Evolutionary conservation across 2,888 invertebrate genomes (phyloP), one percentile per base, ranked within the genome.

Genomic region (Hermaeophaga mercurialis): DNA sequence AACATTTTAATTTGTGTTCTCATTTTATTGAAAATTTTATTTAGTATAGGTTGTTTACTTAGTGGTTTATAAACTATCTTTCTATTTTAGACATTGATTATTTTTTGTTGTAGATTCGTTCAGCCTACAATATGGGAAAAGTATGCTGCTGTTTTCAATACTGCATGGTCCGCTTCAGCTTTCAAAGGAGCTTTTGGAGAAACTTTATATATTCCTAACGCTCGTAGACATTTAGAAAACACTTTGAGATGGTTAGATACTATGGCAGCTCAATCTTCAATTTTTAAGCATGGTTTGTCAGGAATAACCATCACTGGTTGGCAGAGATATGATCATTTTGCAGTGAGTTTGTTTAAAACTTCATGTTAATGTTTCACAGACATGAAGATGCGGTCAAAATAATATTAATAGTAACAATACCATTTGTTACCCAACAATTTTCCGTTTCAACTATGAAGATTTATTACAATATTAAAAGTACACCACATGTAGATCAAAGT

Each of bases 141-240:
- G 64, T 88, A 86, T 65, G 81, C 85, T 0, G 80, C 83, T 11
- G 82, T 87, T 7, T 89, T 89, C 68, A 81, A 82, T 3, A 82
- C 84, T 0, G 84, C 86, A 6, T 90, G 90, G 90, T 82, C 85
- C 1, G 88, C 89, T 1, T 86, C 86, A 2, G 89, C 89, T 0
- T 90, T 85, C 72, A 90, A 90, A 74, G 90, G 68, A 28, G 88
- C 88, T 3, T 88, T 88, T 65, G 88, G 88, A 0, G 88, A 89
- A 73, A 86, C 85, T 1, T 67, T 87, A 39, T 82, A 84, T 65
- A 80, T 88, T 56, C 87, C 88, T 3, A 85, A 87, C 56, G 80
- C 85, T 11, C 81, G 83, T 62, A 79, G 85, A 41, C 88, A 89
- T 74, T 75, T 88, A 46, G 87, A 88, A 70, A 89, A 89, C 70